Conservation (phyloP, 1,140 invertebrate species). For the Eueides isabella region DNA sequence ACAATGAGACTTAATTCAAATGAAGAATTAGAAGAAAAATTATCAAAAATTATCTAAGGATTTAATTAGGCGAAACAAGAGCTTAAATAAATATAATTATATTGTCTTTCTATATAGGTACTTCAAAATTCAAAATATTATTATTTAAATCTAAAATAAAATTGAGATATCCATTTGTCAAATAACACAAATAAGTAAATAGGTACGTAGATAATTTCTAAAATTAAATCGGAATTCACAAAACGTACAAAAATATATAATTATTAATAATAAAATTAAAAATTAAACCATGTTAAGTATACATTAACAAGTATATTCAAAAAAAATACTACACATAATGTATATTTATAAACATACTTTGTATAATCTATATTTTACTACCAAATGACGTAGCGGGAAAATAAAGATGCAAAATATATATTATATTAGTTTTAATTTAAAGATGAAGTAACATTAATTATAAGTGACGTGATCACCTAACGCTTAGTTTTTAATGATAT, state of each 20-base stretch:
- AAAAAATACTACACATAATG: neutral
- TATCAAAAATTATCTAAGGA: no score
- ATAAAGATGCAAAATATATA: constrained; percentile 14
- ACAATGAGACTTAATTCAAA: no score
- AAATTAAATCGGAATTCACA: neutral
- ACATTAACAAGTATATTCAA: neutral
- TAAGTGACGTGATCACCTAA: constrained; percentile 21
- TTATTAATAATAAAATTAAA: neutral
- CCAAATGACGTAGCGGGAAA: neutral
- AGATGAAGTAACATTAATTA: constrained; percentile 10
- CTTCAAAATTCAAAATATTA: no score
- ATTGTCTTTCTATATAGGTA: no score
- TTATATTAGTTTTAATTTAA: neutral
- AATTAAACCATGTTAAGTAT: neutral
- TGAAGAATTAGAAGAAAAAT: no score
- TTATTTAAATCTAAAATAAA: no score
- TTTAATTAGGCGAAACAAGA: no score
- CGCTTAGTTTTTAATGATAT: constrained; percentile 26
- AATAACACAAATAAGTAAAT: neutral
- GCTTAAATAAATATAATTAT: no score
- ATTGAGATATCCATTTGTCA: no score
- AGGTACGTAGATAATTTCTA: neutral
- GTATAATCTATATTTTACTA: neutral
- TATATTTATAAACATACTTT: neutral
- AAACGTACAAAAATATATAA: neutral